Conservation (phyloP, 2,797 vertebrate species). For the Spea hammondii region DNA sequence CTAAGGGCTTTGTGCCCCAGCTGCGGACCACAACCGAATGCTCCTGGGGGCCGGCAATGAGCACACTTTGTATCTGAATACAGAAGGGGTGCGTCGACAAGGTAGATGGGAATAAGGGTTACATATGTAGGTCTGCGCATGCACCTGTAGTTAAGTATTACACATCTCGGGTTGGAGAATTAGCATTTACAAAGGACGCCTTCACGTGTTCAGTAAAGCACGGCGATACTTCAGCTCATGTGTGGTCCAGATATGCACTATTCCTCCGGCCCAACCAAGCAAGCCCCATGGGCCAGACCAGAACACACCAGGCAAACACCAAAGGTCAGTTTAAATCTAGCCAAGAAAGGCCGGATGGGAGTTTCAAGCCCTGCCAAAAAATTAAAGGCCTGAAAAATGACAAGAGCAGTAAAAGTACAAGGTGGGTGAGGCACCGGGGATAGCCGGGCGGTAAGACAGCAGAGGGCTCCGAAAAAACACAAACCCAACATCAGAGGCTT, state of each 20-base stretch:
- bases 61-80: neutral
- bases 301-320: neutral
- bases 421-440: neutral
- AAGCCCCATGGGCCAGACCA: neutral
- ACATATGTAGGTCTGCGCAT: neutral
- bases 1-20: conserved; percentile 4
- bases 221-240: neutral
- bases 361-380: neutral
- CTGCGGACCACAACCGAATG: conserved; percentile 12
- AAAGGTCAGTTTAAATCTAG: neutral
- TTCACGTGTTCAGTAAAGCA: neutral
- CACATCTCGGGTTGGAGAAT: too few relatives aligned
- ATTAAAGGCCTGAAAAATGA: neutral
- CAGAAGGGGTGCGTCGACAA: too few relatives aligned
- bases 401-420: neutral
- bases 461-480: neutral
- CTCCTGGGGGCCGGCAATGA: neutral
- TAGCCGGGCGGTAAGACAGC: neutral
- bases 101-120: too few relatives aligned
- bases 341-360: neutral
- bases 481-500: neutral
- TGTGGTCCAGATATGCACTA: conserved; percentile 3
- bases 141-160: neutral
- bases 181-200: neutral
- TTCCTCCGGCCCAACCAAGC: neutral